A percentile compares a stretch with the other conserved stretches of the same genome.
These are phyloP conservation scores for Gryon sp. DNA, from an alignment of 1,140 invertebrate genomes.

Conservation along the genomic window DNA sequence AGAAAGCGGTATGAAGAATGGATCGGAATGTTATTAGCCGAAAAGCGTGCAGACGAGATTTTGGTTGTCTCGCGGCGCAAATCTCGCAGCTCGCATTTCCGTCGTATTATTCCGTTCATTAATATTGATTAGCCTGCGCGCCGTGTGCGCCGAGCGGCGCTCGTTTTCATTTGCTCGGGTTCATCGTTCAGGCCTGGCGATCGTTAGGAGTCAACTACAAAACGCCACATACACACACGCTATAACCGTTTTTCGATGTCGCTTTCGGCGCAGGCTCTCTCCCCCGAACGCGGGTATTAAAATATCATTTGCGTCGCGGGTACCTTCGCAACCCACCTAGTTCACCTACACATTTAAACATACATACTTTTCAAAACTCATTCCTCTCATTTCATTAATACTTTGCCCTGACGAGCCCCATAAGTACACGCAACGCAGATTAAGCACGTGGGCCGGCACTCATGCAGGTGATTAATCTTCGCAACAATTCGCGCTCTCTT, in stretches of 20 bases:
- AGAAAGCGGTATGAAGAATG: constrained; percentile 16
- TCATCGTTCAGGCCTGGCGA: constrained; percentile 31
- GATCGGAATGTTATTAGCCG: constrained; percentile 36
- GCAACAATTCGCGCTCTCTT: constrained; percentile 5
- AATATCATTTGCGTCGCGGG: constrained; percentile 29
- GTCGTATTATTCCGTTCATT: constrained; percentile 54
- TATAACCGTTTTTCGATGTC: constrained; percentile 10
- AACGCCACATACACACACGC: too few relatives aligned
- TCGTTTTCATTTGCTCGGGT: constrained; percentile 52
- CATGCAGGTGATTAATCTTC: constrained; percentile 37
- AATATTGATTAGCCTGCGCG: constrained; percentile 54
- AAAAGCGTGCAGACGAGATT: constrained; percentile 9
- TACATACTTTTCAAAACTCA: constrained; percentile 16
- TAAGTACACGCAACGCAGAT: constrained; percentile 20
- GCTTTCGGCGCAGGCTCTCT: constrained; percentile 22
- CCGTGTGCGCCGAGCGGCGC: constrained; percentile 43
- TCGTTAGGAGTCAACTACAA: constrained; percentile 17
- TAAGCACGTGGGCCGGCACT: constrained; percentile 30
- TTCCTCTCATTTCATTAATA: constrained; percentile 18
- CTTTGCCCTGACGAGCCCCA: neutral
- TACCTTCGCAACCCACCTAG: constrained; percentile 14
- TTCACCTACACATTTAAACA: constrained; percentile 4
- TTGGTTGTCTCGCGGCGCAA: constrained; percentile 25
- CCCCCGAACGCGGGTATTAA: constrained; percentile 17
- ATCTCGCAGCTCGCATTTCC: constrained; percentile 42